A percentile compares a stretch with the other conserved stretches of the same genome.
Evolutionary conservation across 2,888 invertebrate species (phyloP).

Genomic region (Sisyra nigra): DNA sequence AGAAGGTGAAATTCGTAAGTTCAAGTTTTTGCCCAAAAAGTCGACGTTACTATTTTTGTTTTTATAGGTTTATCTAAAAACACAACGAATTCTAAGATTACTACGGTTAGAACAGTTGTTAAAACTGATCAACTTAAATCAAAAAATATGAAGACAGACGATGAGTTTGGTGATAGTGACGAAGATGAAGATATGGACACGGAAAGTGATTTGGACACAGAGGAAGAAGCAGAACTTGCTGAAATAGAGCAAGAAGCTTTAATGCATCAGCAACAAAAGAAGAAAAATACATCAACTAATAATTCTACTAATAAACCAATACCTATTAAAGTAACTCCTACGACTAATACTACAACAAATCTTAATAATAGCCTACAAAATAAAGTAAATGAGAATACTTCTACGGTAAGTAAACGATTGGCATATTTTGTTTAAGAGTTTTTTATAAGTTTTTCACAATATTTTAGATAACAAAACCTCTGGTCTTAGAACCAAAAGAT

Average conservation of each 20-base stretch:
- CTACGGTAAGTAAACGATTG: not conserved
- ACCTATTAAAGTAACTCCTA: not conserved
- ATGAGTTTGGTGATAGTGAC: constrained; percentile 13
- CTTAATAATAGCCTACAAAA: not conserved
- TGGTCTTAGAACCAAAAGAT: constrained; percentile 27
- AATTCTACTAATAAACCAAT: not conserved
- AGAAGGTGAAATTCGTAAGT: constrained; percentile 16
- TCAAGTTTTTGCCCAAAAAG: not conserved
- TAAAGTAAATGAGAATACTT: not conserved
- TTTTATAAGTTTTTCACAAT: not conserved
- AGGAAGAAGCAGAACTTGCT: constrained; percentile 14
- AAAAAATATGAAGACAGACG: constrained; percentile 9
- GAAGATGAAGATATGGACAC: constrained; percentile 13
- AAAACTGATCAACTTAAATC: constrained; percentile 4
- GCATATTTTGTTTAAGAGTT: no score
- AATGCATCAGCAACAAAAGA: no score
- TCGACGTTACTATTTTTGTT: not conserved
- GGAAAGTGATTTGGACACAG: constrained; percentile 17
- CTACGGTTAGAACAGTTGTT: constrained; percentile 7
- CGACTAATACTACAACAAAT: not conserved
- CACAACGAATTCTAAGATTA: constrained; percentile 1
- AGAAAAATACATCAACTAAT: constrained; percentile 1
- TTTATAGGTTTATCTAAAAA: not conserved
- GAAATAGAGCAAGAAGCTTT: constrained; percentile 11
- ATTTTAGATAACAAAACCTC: constrained; percentile 15